Conservation (phyloP, 2,797 vertebrate species). For the Sebastes iracundus region DNA sequence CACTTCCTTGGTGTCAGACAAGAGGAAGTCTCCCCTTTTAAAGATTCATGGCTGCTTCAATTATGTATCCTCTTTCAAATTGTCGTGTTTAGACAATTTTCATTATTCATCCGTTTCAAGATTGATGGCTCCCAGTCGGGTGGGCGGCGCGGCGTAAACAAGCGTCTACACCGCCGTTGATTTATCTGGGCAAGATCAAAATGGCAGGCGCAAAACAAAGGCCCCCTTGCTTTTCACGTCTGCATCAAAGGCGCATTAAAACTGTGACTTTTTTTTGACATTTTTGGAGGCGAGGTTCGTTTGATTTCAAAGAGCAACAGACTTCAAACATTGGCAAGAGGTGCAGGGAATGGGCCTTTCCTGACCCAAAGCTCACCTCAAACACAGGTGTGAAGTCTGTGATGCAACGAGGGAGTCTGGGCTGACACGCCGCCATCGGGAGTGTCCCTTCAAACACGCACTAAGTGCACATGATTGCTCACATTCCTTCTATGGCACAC, state of each 20-base stretch:
- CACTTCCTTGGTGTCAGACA: constrained; percentile 70
- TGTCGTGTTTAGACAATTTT: constrained; percentile 76
- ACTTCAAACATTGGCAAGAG: constrained; percentile 54
- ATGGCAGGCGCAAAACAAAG: constrained; percentile 66
- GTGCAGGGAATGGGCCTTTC: constrained; percentile 20
- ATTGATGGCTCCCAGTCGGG: constrained; percentile 64
- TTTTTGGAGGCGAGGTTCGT: constrained; percentile 33
- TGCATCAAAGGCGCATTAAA: constrained; percentile 57
- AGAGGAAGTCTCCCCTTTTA: constrained; percentile 74
- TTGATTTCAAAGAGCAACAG: constrained; percentile 52
- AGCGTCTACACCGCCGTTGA: constrained; percentile 58
- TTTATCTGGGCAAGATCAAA: constrained; percentile 69
- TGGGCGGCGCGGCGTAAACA: constrained; percentile 60
- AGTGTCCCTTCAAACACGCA: constrained; percentile 16
- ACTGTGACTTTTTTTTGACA: constrained; percentile 34
- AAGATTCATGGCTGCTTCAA: constrained; percentile 77
- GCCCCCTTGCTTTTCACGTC: constrained; percentile 50
- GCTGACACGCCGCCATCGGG: constrained; percentile 33
- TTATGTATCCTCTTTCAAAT: constrained; percentile 76
- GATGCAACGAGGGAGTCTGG: constrained; percentile 25
- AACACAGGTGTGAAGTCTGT: constrained; percentile 68
- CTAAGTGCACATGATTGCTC: constrained; percentile 30
- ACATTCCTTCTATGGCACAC: constrained; percentile 24
- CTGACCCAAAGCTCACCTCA: constrained; percentile 63
- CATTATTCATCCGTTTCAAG: constrained; percentile 76